Evolutionary conservation across 1,140 invertebrate genomes (phyloP), one percentile per base, ranked within the genome.

Genomic region (Branchinecta lynchi): DNA sequence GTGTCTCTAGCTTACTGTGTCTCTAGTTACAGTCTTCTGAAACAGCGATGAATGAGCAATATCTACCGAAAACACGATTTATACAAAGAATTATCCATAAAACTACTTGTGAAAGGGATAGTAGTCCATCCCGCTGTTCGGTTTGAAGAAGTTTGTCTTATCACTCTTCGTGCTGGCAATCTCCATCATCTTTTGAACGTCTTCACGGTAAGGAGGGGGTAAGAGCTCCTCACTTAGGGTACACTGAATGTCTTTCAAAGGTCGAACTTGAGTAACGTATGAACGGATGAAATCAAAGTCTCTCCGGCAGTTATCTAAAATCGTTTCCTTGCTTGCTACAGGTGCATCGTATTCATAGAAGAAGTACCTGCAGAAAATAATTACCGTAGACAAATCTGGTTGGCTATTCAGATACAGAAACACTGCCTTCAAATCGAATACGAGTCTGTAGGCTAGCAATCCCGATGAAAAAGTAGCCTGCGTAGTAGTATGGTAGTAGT

Each of bases 321-420:
- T 60, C 17, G 51, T 20, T 15, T 60, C 51, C 12, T 60, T 15
- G 17, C 12, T 15, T 15, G 51, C 51, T 20, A 60, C 51, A 3
- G 51, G 51, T 15, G 51, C 51, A 60, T 60, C 51, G 51, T 60
- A 60, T 20, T 60, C 51, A 20, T 60, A 60, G 51, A 60, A 60
- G 17, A 60, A 60, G 6, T 60, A 60, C 51, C 51, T 60, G 51
- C 17, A 60, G 17, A 60, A 60, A 60, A 60, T 3, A 60, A 15
- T 60, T 1, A 6, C 2, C 12, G 1, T 32, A 32, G 32, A 32
- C 32, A 32, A 32, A 32, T 32, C 5, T 32, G 32, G 32, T 32
- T 32, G 32, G 32, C 32, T 32, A 5, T 32, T 32, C 5, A 32
- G 32, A 32, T 32, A 32, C 32, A 32, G 32, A 32, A 32, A 32